phyloP scores from a whole-genome alignment of 2,797 vertebrate genomes.

The Enteromius radiatus region DNA sequence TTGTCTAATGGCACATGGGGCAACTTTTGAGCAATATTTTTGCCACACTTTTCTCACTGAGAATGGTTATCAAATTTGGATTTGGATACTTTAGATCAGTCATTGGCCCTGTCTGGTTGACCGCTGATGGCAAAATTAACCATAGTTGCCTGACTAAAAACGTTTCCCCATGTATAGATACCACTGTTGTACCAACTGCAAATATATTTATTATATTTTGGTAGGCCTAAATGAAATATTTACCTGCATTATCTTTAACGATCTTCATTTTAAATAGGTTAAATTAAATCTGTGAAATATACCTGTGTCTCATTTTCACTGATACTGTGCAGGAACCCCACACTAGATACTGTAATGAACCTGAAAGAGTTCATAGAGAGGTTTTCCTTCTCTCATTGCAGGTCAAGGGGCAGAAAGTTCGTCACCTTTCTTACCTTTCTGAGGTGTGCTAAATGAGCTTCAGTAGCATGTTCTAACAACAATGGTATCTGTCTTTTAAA shows the following conservation, averaged over 20 bases:
- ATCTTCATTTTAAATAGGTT: not conserved
- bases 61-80: not conserved
- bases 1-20: not conserved
- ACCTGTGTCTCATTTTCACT: slow-evolving; percentile 8
- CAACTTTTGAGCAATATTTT: not conserved
- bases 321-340: slow-evolving; percentile 8
- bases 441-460: slow-evolving; percentile 23
- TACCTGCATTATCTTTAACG: not conserved
- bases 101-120: not conserved
- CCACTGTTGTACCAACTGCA: not conserved
- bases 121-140: not conserved
- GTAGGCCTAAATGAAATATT: not conserved
- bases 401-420: slow-evolving; percentile 26
- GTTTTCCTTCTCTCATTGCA: slow-evolving; percentile 34
- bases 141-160: not conserved
- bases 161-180: not conserved
- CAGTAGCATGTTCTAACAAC: not conserved
- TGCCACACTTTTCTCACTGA: not conserved
- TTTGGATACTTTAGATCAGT: not conserved
- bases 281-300: not conserved
- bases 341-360: slow-evolving; percentile 4
- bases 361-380: slow-evolving; percentile 44
- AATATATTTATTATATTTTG: not conserved
- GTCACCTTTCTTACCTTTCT: slow-evolving; percentile 14
- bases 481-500: not conserved